Base-by-base conservation (phyloP, 1,140 invertebrate species). In the Scaptomyza montana region DNA sequence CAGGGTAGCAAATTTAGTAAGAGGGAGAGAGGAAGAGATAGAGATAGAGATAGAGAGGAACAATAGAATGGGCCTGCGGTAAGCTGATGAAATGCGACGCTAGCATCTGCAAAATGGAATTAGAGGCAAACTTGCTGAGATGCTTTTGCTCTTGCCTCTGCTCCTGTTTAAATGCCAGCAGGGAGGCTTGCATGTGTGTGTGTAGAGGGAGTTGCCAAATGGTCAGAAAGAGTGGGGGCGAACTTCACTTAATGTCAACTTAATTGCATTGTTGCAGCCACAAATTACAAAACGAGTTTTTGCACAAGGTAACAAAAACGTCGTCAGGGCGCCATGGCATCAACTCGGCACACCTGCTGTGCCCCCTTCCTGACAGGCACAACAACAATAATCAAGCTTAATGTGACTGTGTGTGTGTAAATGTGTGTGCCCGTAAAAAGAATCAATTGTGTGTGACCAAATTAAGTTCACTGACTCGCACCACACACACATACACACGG, bases 361-460 rank as follows among this genome's bases (percentile, higher is more conserved):
- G 21, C 21, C 30, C 6, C 2, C 30, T 60, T 51, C 45, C 33
- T 43, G 21, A 19, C 56, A 33, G 3, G 3, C 3, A 54, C 61
- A 69, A 85, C 80, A 85, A 85, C 72, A 79, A 74, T 54, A 56
- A 25, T 53, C 47, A 55, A 74, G 50, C 30, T 25, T 25, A 25
- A 25, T 68, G 71, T 41, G 25, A 10, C 30, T 45, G 53, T 45
- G 36, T 33, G 55, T 36, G 41, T 46, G 25, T 51, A n/a, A 47
- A 55, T 47, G 45, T 59, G 61, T 55, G 49, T 71, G 84, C 74
- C 69, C 51, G 78, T 86, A 86, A 86, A 82, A 86, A 86, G 81
- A 86, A 86, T 86, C 81, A 86, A 86, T 86, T 86, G 81, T 86
- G 81, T 86, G 81, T 86, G 81, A 86, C 81, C 81, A 86, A 86